These are phyloP conservation scores for Lithobates sylvaticus DNA, from an alignment of 2,797 vertebrate genomes.

Conservation along the genomic window DNA sequence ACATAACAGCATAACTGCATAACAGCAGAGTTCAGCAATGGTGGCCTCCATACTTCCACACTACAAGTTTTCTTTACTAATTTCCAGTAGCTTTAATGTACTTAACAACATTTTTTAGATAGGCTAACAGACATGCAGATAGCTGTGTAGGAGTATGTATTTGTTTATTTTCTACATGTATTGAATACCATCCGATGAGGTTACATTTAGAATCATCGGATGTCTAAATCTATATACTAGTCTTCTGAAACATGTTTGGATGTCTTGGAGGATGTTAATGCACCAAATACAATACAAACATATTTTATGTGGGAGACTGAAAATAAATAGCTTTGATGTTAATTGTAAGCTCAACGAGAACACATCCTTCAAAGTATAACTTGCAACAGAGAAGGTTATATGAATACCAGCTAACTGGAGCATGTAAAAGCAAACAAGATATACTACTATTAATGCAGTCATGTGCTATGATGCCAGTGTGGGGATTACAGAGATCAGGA, in stretches of 20 bases:
- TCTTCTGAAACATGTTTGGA: not conserved
- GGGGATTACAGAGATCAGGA: not conserved
- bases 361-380: not conserved
- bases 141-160: not conserved
- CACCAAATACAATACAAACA: not conserved
- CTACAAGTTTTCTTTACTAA: too few relatives aligned
- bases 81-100: too few relatives aligned
- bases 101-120: not conserved
- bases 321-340: constrained; percentile 1
- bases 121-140: not conserved
- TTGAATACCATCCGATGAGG: not conserved
- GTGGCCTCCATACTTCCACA: not conserved
- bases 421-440: constrained; percentile 1
- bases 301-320: constrained; percentile 19
- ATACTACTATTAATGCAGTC: not conserved
- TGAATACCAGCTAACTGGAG: not conserved
- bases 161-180: not conserved
- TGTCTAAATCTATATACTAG: not conserved
- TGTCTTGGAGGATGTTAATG: not conserved
- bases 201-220: not conserved
- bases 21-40: not conserved
- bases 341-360: not conserved
- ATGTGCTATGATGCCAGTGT: constrained; percentile 1
- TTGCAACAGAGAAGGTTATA: not conserved
- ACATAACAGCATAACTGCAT: not conserved